Evolutionary conservation across 2,888 invertebrate genomes (phyloP).

Genomic region (Dioctria linearis): DNA sequence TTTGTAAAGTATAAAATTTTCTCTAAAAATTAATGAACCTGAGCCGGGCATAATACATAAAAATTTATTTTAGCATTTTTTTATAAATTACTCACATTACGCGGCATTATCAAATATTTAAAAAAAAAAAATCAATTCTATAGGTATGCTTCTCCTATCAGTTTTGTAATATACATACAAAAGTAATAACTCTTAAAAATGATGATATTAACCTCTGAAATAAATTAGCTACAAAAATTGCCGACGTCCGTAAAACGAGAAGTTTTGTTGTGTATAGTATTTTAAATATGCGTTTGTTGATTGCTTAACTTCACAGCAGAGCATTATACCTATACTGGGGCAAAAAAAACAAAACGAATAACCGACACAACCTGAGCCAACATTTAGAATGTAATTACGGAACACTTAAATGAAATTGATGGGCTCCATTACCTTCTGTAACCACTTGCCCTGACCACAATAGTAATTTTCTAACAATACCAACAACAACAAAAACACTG

Average conservation of each 20-base stretch:
- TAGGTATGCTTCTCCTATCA: no score
- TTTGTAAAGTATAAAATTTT: no score
- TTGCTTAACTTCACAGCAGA: not conserved
- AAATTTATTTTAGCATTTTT: no score
- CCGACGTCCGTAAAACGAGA: not conserved
- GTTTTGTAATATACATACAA: no score
- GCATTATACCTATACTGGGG: not conserved
- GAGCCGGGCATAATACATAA: no score
- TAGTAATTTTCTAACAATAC: conserved; percentile 48
- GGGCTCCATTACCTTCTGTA: conserved; percentile 59
- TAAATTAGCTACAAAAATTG: not conserved
- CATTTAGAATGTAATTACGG: conserved; percentile 55
- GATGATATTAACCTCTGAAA: not conserved
- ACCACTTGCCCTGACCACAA: conserved; percentile 52
- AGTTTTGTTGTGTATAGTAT: not conserved
- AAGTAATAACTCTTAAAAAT: no score
- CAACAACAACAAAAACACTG: not conserved
- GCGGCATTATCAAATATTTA: no score
- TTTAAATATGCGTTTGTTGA: not conserved
- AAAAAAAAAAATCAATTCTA: no score
- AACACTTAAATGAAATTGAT: conserved; percentile 59
- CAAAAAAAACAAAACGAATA: not conserved
- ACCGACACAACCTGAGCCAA: not conserved
- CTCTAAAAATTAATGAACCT: no score
- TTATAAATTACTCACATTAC: no score